phyloP scores from a whole-genome alignment of 2,797 vertebrate genomes.

The Tarsius wallacei region DNA sequence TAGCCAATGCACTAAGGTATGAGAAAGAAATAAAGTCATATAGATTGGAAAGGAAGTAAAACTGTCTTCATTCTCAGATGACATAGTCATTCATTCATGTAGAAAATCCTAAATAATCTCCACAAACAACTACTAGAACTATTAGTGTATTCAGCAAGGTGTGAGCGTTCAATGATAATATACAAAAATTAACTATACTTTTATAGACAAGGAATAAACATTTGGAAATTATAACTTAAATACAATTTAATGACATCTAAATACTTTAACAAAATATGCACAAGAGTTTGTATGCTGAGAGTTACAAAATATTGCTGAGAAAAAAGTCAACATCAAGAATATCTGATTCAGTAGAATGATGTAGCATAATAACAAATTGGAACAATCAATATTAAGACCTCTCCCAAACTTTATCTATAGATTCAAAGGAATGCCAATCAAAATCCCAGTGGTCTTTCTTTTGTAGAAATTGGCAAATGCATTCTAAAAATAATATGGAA shows the following conservation, averaged over 20 bases:
- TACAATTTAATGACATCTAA: not conserved
- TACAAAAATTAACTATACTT: slow-evolving; percentile 31
- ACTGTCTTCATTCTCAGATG: slow-evolving; percentile 18
- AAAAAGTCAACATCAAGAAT: not conserved
- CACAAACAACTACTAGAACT: not conserved
- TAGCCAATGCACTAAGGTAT: slow-evolving; percentile 6
- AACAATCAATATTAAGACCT: slow-evolving; percentile 42
- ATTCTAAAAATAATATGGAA: slow-evolving; percentile 31
- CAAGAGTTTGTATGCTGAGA: not conserved
- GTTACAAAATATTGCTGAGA: slow-evolving; percentile 9
- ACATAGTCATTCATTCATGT: not conserved
- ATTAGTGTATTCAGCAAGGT: not conserved
- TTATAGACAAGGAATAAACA: slow-evolving; percentile 21
- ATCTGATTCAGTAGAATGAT: not conserved
- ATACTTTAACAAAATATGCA: not conserved
- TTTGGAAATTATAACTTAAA: slow-evolving; percentile 19
- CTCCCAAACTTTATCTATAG: not conserved
- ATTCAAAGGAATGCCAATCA: not conserved
- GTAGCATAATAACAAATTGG: not conserved
- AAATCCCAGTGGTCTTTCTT: not conserved
- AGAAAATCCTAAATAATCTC: slow-evolving; percentile 7
- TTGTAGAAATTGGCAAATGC: slow-evolving; percentile 20
- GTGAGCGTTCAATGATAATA: not conserved
- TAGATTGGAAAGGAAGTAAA: not conserved
- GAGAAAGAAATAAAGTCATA: slow-evolving; percentile 30